Conservation (phyloP, 2,797 vertebrate genomes). For the Manis javanica region DNA sequence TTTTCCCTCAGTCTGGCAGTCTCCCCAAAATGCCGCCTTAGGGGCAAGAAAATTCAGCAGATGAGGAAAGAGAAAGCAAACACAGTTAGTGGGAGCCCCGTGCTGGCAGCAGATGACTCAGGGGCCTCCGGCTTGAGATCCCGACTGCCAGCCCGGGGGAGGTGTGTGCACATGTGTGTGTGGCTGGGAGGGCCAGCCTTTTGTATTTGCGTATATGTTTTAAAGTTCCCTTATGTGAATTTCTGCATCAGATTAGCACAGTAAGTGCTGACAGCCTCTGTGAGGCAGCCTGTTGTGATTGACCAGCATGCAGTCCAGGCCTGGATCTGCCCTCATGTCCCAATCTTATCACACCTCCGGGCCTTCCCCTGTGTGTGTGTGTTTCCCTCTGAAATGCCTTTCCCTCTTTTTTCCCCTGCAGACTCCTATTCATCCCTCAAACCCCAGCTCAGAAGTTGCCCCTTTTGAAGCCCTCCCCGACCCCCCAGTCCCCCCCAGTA, state of each 20-base stretch:
- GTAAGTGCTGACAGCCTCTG: not conserved
- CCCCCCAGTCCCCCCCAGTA: accelerated
- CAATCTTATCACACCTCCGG: not conserved
- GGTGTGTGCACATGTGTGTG: not conserved
- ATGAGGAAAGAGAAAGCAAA: not conserved
- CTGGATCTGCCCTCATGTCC: not conserved
- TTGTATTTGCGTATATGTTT: not conserved
- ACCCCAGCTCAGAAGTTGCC: not conserved
- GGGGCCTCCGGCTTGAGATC: not conserved
- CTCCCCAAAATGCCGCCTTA: not conserved
- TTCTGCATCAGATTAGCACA: not conserved
- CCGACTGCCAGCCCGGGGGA: accelerated
- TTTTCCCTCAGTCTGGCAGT: accelerated
- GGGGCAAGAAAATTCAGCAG: not conserved
- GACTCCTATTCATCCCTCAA: slow-evolving; percentile 34
- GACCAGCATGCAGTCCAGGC: too few relatives aligned
- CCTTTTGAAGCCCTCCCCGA: accelerated
- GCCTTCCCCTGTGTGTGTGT: not conserved
- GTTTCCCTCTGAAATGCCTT: not conserved
- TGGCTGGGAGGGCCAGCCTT: not conserved
- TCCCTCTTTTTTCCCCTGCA: not conserved
- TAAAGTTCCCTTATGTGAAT: not conserved
- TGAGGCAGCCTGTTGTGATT: accelerated
- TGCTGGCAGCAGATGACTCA: not conserved
- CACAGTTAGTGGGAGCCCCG: too few relatives aligned